phyloP scores from a whole-genome alignment of 1,140 invertebrate species.

The Diorhabda carinulata region DNA sequence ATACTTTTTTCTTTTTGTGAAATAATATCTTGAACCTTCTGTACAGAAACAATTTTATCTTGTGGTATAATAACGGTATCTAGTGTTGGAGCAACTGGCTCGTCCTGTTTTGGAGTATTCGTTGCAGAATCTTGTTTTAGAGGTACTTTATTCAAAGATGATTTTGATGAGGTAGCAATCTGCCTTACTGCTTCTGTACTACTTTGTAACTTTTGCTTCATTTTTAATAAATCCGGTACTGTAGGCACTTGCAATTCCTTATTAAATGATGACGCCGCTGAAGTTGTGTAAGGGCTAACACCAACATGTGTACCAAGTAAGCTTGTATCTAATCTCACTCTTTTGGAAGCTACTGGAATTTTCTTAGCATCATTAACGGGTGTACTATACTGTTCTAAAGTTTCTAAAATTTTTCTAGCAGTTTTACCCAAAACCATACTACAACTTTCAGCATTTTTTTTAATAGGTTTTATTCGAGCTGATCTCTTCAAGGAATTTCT shows the following conservation, averaged over 20 bases:
- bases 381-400: slow-evolving; percentile 70
- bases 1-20: no score
- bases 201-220: slow-evolving; percentile 58
- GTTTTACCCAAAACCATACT: slow-evolving; percentile 51
- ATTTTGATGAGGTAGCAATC: slow-evolving; percentile 55
- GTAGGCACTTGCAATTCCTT: slow-evolving; percentile 56
- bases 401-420: slow-evolving; percentile 64
- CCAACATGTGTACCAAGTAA: slow-evolving; percentile 35
- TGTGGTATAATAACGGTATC: no score
- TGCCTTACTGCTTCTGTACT: slow-evolving; percentile 60
- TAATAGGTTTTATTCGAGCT: slow-evolving; percentile 53
- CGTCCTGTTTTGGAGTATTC: neutral
- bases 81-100: no score
- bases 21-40: no score
- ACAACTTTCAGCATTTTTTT: slow-evolving; percentile 30
- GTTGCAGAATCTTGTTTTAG: neutral
- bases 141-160: slow-evolving; percentile 36
- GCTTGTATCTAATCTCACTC: slow-evolving; percentile 14
- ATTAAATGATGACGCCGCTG: slow-evolving; percentile 39
- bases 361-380: slow-evolving; percentile 68
- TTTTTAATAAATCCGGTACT: slow-evolving; percentile 56
- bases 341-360: slow-evolving; percentile 53
- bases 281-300: slow-evolving; percentile 33
- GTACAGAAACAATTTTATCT: no score
- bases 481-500: slow-evolving; percentile 23